A percentile compares a stretch with the other conserved stretches of the same genome.
Evolutionary conservation across 2,113 vertebrate species (phyloP).

Genomic region (Cardinalis cardinalis): DNA sequence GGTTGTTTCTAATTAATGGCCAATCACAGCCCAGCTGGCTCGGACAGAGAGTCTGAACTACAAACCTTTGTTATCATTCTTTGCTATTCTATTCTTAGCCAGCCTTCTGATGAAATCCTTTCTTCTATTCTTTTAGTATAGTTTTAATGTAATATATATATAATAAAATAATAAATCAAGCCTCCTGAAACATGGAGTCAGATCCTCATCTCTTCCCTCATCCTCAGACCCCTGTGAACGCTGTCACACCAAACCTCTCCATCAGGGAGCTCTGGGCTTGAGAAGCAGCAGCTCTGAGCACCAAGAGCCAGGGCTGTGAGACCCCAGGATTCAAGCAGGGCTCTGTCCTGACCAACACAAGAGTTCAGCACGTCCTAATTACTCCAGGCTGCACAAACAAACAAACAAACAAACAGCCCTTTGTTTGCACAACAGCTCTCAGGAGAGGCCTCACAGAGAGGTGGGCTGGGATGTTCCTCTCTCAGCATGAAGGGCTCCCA

Average conservation of each 20-base stretch:
- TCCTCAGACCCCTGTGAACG: too few species aligned
- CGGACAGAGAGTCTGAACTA: too few species aligned
- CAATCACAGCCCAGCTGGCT: too few species aligned
- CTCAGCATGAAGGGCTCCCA: background rate
- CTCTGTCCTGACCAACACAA: background rate
- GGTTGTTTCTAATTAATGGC: too few species aligned
- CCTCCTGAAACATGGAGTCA: too few species aligned
- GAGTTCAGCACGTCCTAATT: background rate
- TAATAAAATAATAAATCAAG: too few species aligned
- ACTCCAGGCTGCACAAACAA: background rate
- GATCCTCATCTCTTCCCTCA: too few species aligned
- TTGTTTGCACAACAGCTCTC: conserved; percentile 1
- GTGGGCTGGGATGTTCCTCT: background rate
- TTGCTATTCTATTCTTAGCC: too few species aligned
- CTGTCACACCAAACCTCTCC: background rate
- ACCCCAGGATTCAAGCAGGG: background rate
- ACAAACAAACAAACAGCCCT: background rate
- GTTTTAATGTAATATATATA: too few species aligned
- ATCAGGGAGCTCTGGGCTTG: background rate
- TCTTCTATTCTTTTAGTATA: too few species aligned
- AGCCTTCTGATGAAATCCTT: too few species aligned
- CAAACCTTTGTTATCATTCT: too few species aligned
- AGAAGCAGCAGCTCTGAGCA: background rate
- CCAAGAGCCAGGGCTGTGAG: background rate
- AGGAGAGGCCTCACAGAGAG: background rate